These are phyloP conservation scores for Nilaparvata lugens DNA, from an alignment of 1,140 invertebrate species.

Conservation along the genomic window DNA sequence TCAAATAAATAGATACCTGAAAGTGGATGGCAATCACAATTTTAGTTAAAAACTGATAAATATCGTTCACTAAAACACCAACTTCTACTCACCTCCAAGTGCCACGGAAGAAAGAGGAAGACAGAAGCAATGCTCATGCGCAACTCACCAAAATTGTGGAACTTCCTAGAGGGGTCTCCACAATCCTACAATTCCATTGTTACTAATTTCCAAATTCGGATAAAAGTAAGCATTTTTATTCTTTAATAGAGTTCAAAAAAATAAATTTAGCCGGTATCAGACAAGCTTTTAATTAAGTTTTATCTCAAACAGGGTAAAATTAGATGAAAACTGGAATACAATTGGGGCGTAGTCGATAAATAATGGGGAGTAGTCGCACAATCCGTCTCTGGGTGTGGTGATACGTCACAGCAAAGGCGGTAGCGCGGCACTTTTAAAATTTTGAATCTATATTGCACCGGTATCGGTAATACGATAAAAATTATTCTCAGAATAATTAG, in stretches of 20 bases:
- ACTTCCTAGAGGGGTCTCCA: conserved; percentile 13
- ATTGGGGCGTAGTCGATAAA: background rate
- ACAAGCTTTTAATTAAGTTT: background rate
- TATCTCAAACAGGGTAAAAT: background rate
- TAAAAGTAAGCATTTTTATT: too few species aligned
- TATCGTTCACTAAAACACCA: conserved; percentile 22
- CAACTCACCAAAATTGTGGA: conserved; percentile 21
- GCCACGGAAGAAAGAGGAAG: conserved; percentile 47
- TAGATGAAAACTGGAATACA: background rate
- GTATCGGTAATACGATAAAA: too few species aligned
- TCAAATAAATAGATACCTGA: conserved; percentile 32
- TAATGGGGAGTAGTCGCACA: background rate
- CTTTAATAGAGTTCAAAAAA: too few species aligned
- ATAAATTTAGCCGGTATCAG: too few species aligned
- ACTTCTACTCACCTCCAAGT: conserved; percentile 45
- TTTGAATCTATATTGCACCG: too few species aligned
- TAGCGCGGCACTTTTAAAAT: too few species aligned
- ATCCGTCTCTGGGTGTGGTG: too few species aligned
- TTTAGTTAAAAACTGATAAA: conserved; percentile 32
- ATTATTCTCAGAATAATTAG: too few species aligned
- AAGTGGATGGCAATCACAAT: conserved; percentile 29
- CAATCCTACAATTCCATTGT: background rate
- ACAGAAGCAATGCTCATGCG: conserved; percentile 37
- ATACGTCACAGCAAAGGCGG: too few species aligned
- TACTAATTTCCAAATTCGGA: too few species aligned